phyloP scores from a whole-genome alignment of 2,888 invertebrate species.

The Agrochola lota region DNA sequence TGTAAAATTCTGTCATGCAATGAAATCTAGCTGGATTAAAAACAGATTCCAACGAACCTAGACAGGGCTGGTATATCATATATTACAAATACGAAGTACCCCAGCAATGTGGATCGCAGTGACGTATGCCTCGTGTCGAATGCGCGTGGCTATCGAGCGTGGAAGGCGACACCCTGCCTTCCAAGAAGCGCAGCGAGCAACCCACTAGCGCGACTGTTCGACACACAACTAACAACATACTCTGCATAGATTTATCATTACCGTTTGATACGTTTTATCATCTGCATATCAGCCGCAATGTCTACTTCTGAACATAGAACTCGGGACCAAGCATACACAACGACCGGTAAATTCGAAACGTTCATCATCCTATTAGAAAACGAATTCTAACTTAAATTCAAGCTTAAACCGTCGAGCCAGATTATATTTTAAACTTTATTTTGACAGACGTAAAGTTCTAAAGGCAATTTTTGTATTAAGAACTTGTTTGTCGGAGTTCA shows the following conservation, averaged over 20 bases:
- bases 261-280: slow-evolving; percentile 13
- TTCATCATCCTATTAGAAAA: neutral
- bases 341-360: neutral
- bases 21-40: neutral
- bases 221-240: slow-evolving; percentile 32
- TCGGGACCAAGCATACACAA: neutral
- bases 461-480: neutral
- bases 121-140: slow-evolving; percentile 58
- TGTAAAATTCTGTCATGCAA: neutral
- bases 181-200: slow-evolving; percentile 76
- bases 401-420: neutral
- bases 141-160: slow-evolving; percentile 51
- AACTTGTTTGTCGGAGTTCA: neutral
- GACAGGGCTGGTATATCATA: slow-evolving; percentile 19
- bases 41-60: slow-evolving; percentile 10
- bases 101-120: slow-evolving; percentile 39
- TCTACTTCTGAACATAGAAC: neutral
- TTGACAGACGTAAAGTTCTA: neutral
- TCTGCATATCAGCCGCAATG: neutral
- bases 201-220: slow-evolving; percentile 52
- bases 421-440: neutral
- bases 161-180: slow-evolving; percentile 78
- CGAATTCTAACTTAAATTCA: neutral
- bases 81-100: slow-evolving; percentile 25
- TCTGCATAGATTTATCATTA: slow-evolving; percentile 30